phyloP scores from a whole-genome alignment of 2,113 vertebrate genomes.

The Ailuropoda melanoleuca region DNA sequence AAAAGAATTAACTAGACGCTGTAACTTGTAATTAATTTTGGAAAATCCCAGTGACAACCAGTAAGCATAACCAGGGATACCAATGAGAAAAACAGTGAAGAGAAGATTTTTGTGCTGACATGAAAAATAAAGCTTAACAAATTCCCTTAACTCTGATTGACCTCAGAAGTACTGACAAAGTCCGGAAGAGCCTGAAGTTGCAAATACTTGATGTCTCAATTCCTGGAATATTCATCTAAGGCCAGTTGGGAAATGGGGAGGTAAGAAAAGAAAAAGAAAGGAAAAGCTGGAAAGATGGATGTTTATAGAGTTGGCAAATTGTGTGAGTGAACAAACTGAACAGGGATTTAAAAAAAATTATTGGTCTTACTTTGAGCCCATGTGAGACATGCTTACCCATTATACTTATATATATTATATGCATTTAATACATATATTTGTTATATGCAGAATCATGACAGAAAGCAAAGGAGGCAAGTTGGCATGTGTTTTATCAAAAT shows the following conservation, averaged over 20 bases:
- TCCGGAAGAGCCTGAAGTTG: background rate
- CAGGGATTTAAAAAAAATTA: background rate
- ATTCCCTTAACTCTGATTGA: constrained; percentile 30
- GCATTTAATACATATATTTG: background rate
- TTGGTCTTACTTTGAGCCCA: background rate
- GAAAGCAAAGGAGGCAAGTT: background rate
- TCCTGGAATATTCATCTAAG: constrained; percentile 29
- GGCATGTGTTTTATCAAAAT: background rate
- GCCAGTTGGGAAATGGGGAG: background rate
- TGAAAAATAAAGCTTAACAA: constrained; percentile 7
- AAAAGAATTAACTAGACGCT: background rate
- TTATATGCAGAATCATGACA: background rate
- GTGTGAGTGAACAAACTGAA: background rate
- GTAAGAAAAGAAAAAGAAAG: constrained; percentile 11
- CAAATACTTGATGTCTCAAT: constrained; percentile 15
- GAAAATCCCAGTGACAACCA: background rate
- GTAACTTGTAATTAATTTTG: background rate
- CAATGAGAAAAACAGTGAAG: background rate
- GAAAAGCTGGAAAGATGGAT: background rate
- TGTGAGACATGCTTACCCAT: background rate
- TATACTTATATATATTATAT: background rate
- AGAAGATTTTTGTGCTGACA: constrained; percentile 5
- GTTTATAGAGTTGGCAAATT: background rate
- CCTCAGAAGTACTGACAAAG: constrained; percentile 14
- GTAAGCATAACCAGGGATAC: background rate